Conservation (phyloP, 35 echinoderm and acorn worm genomes). For the Apostichopus californicus region DNA sequence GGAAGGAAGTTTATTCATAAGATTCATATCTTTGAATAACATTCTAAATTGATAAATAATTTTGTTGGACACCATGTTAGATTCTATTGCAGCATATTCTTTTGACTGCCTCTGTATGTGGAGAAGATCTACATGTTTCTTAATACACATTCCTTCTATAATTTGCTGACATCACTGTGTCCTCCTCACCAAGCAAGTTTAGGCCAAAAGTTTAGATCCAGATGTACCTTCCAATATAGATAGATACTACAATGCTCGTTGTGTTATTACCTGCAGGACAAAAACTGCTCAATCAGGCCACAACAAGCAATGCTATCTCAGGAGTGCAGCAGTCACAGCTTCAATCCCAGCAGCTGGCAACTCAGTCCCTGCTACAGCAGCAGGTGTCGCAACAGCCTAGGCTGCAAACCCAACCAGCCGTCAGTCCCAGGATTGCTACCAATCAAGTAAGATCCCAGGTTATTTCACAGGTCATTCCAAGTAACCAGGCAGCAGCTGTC, state of each 20-base stretch:
- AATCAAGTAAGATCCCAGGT: slow-evolving; percentile 40
- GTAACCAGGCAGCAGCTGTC: slow-evolving; percentile 24
- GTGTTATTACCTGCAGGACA: background rate
- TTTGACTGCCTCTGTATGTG: too few relatives aligned
- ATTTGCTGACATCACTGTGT: too few relatives aligned
- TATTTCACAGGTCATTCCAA: slow-evolving; percentile 22
- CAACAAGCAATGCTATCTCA: slow-evolving; percentile 23
- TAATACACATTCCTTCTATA: too few relatives aligned
- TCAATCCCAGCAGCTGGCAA: slow-evolving; percentile 53
- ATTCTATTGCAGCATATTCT: too few relatives aligned
- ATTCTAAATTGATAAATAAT: too few relatives aligned
- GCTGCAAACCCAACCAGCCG: slow-evolving; percentile 14
- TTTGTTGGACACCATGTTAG: too few relatives aligned
- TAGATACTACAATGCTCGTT: background rate
- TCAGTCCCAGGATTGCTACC: slow-evolving; percentile 30
- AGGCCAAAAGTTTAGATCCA: too few relatives aligned
- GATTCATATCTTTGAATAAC: too few relatives aligned
- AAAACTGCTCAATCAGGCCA: slow-evolving; percentile 22
- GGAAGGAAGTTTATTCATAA: too few relatives aligned
- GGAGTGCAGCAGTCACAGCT: slow-evolving; percentile 50
- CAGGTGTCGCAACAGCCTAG: slow-evolving; percentile 31
- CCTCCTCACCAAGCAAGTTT: too few relatives aligned
- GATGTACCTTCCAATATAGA: too few relatives aligned
- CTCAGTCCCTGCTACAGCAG: slow-evolving; percentile 68
- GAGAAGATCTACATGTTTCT: too few relatives aligned